Evolutionary conservation across 2,797 vertebrate genomes (phyloP), one percentile per base, ranked within the genome.

Genomic region (Intellagama lesueurii): DNA sequence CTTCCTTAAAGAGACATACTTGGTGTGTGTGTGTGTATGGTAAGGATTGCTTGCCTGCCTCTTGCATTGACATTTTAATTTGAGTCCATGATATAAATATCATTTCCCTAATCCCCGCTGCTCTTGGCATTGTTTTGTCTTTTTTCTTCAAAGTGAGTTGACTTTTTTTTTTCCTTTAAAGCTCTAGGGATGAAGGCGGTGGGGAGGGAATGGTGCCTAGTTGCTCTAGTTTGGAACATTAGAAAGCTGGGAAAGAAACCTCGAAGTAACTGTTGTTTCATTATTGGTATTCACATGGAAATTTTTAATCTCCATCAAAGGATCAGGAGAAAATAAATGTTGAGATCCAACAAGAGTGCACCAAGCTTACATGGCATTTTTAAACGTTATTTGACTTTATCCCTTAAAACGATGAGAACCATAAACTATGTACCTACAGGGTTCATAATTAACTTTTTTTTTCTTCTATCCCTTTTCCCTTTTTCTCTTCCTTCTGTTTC

Each of bases 251-350:
- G 95, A 96, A 92, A 94, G 95, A 97, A 97, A 97, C 96, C 96
- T 98, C 97, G 97, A 97, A 97, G 97, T 98, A 98, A 98, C 97
- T 98, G 97, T 98, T 98, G 97, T 98, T 98, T 98, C 97, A 97
- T 97, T 98, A 96, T 97, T 97, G 95, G 97, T 97, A 98, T 99
- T 99, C 98, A 98, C 96, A 98, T 99, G 98, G 98, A 98, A 99
- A 99, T 98, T 97, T 96, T 97, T 98, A 98, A 98, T 99, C 98
- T 98, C 97, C 96, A 96, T 97, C 96, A 97, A 97, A 97, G 96
- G 94, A 95, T 95, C 95, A 94, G 90, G 90, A 95, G 95, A 96
- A 95, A 97, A 96, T 96, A 95, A 64, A 96, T 90, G 93, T 94
- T 95, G 94, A 96, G 95, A 96, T 97, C 94, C 95, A 96, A 94